These are phyloP conservation scores for Cordilura impudica DNA, from an alignment of 2,888 invertebrate species.

Conservation along the genomic window DNA sequence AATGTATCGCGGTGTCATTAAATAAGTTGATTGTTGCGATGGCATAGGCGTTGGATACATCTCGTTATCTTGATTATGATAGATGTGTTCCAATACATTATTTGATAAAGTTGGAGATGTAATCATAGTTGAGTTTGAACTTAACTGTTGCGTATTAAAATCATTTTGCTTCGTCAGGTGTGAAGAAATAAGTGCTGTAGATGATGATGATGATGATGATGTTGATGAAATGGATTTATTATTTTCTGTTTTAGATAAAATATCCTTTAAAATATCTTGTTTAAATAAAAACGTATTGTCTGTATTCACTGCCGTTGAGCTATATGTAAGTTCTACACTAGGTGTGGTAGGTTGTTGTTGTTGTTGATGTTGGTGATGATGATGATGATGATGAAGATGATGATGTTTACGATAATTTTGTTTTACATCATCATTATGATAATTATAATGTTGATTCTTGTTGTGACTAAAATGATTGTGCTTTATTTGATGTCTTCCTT, in stretches of 20 bases:
- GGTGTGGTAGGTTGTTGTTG: conserved; percentile 32
- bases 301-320: conserved; percentile 13
- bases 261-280: conserved; percentile 42
- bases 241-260: conserved; percentile 28
- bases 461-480: conserved; percentile 32
- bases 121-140: conserved; percentile 11
- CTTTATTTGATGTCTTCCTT: conserved; percentile 41
- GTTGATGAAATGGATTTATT: not conserved
- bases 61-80: conserved; percentile 12
- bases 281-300: conserved; percentile 56
- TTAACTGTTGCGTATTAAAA: not conserved
- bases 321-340: conserved; percentile 47
- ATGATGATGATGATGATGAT: conserved; percentile 31
- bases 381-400: conserved; percentile 26
- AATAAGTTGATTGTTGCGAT: conserved; percentile 7
- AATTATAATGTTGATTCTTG: conserved; percentile 38
- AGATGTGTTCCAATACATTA: conserved; percentile 35
- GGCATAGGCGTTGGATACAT: conserved; percentile 50
- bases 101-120: conserved; percentile 27
- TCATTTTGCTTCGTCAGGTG: conserved; percentile 25
- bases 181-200: conserved; percentile 33
- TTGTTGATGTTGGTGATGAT: conserved; percentile 5
- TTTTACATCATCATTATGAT: conserved; percentile 7
- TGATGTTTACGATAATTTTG: conserved; percentile 25
- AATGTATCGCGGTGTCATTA: conserved; percentile 10